Percentiles rank a stretch among this genome's conserved stretches.
These are phyloP conservation scores for Leucoma salicis DNA, from an alignment of 2,888 invertebrate genomes.

Conservation along the genomic window DNA sequence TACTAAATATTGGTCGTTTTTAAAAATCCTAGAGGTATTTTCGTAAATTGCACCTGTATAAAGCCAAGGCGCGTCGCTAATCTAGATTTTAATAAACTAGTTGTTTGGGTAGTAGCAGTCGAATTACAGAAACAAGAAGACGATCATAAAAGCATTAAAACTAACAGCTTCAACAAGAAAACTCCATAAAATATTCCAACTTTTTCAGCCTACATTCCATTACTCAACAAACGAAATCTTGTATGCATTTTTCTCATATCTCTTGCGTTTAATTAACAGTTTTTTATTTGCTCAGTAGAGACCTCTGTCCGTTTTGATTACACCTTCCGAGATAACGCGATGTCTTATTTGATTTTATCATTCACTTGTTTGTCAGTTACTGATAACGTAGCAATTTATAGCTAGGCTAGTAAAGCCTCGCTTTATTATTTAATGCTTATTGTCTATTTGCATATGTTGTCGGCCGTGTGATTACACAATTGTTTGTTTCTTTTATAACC, in stretches of 20 bases:
- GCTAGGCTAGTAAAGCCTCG: conserved; percentile 69
- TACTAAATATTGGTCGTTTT: no score
- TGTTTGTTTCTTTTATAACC: conserved; percentile 39
- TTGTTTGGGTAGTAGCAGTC: no score
- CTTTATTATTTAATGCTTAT: conserved; percentile 72
- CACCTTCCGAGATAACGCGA: conserved; percentile 62
- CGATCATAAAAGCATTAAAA: no score
- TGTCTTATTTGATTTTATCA: conserved; percentile 68
- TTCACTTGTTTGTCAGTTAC: conserved; percentile 57
- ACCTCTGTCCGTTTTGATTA: conserved; percentile 71
- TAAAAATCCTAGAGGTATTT: no score
- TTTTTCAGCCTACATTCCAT: conserved; percentile 3
- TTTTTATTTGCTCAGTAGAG: conserved; percentile 41
- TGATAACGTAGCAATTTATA: conserved; percentile 72
- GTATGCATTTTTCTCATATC: conserved; percentile 17
- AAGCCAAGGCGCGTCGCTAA: no score
- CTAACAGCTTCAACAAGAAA: not conserved
- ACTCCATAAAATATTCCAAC: not conserved
- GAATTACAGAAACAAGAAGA: no score
- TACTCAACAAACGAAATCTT: conserved; percentile 8
- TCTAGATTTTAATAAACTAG: no score
- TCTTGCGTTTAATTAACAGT: conserved; percentile 27
- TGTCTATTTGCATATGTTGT: conserved; percentile 59
- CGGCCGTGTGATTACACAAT: conserved; percentile 62
- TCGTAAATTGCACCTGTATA: no score